Conservation (phyloP, 2,113 vertebrate species). For the Osmerus eperlanus region DNA sequence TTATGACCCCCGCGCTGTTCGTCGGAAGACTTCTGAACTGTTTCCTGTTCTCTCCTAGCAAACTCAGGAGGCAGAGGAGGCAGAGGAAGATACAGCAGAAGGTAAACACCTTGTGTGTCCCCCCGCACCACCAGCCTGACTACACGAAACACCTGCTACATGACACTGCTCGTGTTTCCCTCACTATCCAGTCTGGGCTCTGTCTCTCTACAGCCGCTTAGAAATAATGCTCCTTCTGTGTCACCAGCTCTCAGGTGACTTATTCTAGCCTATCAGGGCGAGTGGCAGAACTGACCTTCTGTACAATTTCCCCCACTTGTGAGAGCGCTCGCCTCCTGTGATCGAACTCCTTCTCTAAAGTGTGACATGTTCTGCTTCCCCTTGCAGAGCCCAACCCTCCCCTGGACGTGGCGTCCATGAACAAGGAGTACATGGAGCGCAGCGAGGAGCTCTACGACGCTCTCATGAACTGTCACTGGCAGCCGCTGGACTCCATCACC, state of each 20-base stretch:
- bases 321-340: no score
- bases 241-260: no score
- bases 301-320: neutral
- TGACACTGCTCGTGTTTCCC: no score
- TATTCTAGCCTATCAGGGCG: no score
- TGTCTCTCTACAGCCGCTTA: no score
- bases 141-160: no score
- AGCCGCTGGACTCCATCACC: conserved; percentile 81
- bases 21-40: neutral
- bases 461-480: conserved; percentile 88
- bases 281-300: no score
- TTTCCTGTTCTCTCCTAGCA: conserved; percentile 39
- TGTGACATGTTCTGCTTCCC: neutral
- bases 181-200: no score
- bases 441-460: conserved; percentile 90
- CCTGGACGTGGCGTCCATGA: conserved; percentile 81
- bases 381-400: conserved; percentile 65
- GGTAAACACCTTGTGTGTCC: conserved; percentile 41
- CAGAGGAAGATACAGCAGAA: conserved; percentile 66
- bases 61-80: conserved; percentile 55
- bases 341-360: neutral
- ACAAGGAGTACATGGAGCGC: conserved; percentile 84
- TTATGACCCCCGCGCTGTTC: no score
- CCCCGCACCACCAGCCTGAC: no score
- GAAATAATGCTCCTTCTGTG: no score